A percentile compares a stretch with the other conserved stretches of the same genome.
Evolutionary conservation across 2,888 invertebrate genomes (phyloP).

Genomic region (Catonia carolina): DNA sequence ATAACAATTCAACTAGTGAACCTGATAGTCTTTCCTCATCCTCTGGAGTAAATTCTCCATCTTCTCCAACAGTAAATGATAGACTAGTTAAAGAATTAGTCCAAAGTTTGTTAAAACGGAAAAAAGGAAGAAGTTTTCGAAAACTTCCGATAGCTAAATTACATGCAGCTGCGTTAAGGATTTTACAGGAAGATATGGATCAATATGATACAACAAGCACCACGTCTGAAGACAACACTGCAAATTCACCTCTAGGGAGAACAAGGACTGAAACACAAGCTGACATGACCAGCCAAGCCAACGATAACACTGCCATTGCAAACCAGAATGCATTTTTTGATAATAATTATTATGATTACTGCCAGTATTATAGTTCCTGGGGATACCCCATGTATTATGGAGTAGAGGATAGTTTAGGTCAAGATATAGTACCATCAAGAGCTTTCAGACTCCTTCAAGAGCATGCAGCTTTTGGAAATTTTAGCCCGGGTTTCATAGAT

Average conservation of each 20-base stretch:
- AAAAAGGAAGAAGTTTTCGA: conserved; percentile 49
- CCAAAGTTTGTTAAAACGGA: conserved; percentile 50
- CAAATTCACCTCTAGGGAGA: conserved; percentile 17
- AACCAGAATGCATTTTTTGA: conserved; percentile 44
- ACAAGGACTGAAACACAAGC: background rate
- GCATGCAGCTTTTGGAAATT: conserved; percentile 38
- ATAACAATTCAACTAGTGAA: conserved; percentile 44
- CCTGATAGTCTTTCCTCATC: conserved; percentile 47
- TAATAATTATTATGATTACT: conserved; percentile 47
- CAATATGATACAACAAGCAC: conserved; percentile 43
- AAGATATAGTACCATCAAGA: conserved; percentile 52
- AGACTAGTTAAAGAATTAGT: conserved; percentile 53
- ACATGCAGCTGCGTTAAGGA: conserved; percentile 51
- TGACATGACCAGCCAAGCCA: conserved; percentile 19
- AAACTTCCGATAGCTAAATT: conserved; percentile 53
- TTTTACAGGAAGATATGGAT: conserved; percentile 52
- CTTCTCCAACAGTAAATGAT: conserved; percentile 47
- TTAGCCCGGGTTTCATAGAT: conserved; percentile 43
- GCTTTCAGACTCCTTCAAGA: conserved; percentile 52
- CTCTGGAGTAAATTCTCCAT: conserved; percentile 49
- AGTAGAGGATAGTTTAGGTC: conserved; percentile 37
- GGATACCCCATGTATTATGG: conserved; percentile 38
- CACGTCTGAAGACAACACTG: conserved; percentile 40
- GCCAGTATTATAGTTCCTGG: conserved; percentile 52
- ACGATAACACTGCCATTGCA: conserved; percentile 21